Evolutionary conservation across 2,888 invertebrate genomes (phyloP).

Genomic region (Amaurobius ferox): DNA sequence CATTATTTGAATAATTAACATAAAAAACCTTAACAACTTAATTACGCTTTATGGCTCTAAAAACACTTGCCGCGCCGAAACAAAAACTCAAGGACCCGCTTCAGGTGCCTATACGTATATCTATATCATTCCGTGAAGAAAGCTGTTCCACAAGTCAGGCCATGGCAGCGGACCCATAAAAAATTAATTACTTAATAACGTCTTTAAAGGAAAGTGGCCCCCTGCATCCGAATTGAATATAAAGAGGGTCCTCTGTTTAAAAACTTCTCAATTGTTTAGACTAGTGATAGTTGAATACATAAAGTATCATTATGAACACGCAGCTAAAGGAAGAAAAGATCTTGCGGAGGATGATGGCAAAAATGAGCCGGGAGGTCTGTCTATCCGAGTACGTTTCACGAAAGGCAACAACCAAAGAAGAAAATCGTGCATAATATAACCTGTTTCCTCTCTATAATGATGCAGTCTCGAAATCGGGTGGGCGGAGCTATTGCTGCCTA

Average conservation of each 20-base stretch:
- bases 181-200: conserved; percentile 71
- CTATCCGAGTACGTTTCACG: conserved; percentile 19
- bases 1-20: background rate
- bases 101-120: background rate
- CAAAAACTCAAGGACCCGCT: background rate
- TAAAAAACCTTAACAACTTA: background rate
- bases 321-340: conserved; percentile 10
- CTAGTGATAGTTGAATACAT: conserved; percentile 43
- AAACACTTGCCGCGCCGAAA: background rate
- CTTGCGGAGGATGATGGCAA: background rate
- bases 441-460: conserved; percentile 60
- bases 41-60: background rate
- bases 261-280: conserved; percentile 54
- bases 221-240: conserved; percentile 22
- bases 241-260: conserved; percentile 12
- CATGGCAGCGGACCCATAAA: conserved; percentile 18
- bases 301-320: conserved; percentile 57
- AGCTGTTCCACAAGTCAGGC: background rate
- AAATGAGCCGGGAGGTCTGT: conserved; percentile 30
- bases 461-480: conserved; percentile 53
- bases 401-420: conserved; percentile 21
- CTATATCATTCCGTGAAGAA: background rate
- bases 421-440: conserved; percentile 61
- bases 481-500: conserved; percentile 37
- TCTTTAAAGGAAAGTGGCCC: conserved; percentile 24